Evolutionary conservation across 2,888 invertebrate species (phyloP).

Genomic region (Toxonevra muliebris): DNA sequence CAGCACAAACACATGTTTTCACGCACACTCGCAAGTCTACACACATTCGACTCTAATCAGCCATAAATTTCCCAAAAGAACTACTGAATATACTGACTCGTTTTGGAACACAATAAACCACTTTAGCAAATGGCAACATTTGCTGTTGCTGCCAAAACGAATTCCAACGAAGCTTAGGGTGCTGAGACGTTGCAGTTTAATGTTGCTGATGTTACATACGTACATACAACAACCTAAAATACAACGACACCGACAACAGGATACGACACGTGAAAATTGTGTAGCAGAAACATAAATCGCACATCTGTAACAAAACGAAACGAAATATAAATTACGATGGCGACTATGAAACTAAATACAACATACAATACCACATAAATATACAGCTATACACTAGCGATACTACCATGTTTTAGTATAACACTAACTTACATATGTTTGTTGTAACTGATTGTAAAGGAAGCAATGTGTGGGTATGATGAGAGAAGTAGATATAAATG

Average conservation of each 20-base stretch:
- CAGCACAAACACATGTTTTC: too few relatives aligned
- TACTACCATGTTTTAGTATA: conserved; percentile 4
- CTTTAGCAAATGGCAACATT: background rate
- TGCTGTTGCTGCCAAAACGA: too few relatives aligned
- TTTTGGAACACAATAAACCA: background rate
- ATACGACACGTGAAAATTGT: too few relatives aligned
- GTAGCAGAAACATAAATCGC: conserved; percentile 10
- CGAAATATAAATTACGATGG: conserved; percentile 24
- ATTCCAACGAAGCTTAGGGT: too few relatives aligned
- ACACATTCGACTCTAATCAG: conserved; percentile 3
- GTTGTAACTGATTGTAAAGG: too few relatives aligned
- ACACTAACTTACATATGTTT: conserved; percentile 29
- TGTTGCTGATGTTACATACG: too few relatives aligned
- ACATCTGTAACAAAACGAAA: conserved; percentile 20
- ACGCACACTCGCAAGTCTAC: background rate
- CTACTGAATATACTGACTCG: background rate
- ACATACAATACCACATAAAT: background rate
- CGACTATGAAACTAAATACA: conserved; percentile 14
- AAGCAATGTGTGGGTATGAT: too few relatives aligned
- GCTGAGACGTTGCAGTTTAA: too few relatives aligned
- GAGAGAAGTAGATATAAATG: too few relatives aligned
- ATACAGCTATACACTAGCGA: background rate
- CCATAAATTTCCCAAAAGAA: background rate
- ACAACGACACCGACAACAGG: too few relatives aligned
- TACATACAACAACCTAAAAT: too few relatives aligned